Evolutionary conservation across 2,113 vertebrate genomes (phyloP), one percentile per base, ranked within the genome.

Genomic region (Brienomyrus longianalis): DNA sequence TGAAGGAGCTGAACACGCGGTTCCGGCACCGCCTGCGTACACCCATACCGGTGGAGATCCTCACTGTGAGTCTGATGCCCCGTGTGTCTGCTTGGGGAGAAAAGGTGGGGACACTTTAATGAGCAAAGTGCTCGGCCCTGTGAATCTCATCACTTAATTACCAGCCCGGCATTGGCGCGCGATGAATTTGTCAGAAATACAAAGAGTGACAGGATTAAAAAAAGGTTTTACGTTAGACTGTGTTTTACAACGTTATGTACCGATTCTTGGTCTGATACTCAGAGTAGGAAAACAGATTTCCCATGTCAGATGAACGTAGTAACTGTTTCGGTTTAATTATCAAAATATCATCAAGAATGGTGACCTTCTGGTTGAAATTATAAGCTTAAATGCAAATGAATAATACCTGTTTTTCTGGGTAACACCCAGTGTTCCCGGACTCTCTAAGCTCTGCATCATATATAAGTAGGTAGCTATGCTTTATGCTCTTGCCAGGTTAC

Each of bases 1-100:
- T 97, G 45, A 98, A 98, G 91, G 97, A 98, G 91, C 87, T 98
- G 92, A 98, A 98, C 94, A 96, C 94, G 39, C 95, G 96, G 13
- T 97, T 95, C 91, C 95, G 96, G n/a, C 94, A 96, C 89, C 95
- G 93, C 74, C 94, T 98, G 21, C 95, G 96, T 17, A 96, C 96
- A 1, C 97, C 97, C 4, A 97, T 98, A 56, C 97, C 97, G 0
- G 97, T 97, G 91, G 97, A 98, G 91, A 97, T 98, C 56, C 94
- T 97, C 92, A 96, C 96, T 90, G 97, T 98, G 89, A 95, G 97
- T 92, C 39, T 23, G 23, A 6, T 8, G 43, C 35, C 19, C 39
- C 39, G 39, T 39, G 3, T 2, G 10, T 23, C 35, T 23, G 15
- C 27, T 21, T 10, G 1, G 9, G 1, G 3, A 50, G 83, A 3